Evolutionary conservation across 2,888 invertebrate species (phyloP), one percentile per base, ranked within the genome.

Genomic region (Caenorhabditis doughertyi): DNA sequence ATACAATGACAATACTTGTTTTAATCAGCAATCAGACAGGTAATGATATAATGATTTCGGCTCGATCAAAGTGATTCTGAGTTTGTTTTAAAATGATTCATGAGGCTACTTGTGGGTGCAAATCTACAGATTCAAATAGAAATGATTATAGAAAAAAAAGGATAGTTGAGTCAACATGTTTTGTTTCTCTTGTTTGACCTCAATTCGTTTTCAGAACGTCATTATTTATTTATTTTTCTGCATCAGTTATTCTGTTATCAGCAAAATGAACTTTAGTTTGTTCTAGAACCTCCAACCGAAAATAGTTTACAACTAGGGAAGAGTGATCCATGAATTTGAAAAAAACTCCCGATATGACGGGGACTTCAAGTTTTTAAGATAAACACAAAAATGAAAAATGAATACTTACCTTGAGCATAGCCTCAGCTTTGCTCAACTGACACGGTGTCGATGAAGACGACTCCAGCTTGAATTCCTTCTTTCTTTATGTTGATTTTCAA

Each of bases 371-470:
- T 8, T 39, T 13, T 11, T 32, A 32, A 32, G 4, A 32, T 4
- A 32, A 32, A 7, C 32, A 7, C 32, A 32, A 16, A 49, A 51
- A 53, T 23, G 49, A 32, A 16, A 32, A 13, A 42, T 5, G 18
- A 55, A 53, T 8, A 53, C 74, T 55, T 23, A 76, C 74, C 74
- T 51, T 76, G 74, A 76, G 58, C 74, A 64, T 53, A 51, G 49
- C 58, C 58, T 51, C 65, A 44, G 74, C 58, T 49, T 27, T 65
- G 74, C 67, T 67, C 74, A 76, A 51, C 29, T 76, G 74, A 29
- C 25, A 55, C 42, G 21, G 5, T 32, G 49, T 49, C 25, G 51
- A 35, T n/a, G n/a, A 27, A 21, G 65, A 47, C 56, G 44, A 35
- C 74, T 47, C 74, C 74, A 76, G 74, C 67, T 76, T 76, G 65